Base-by-base conservation (phyloP, 2,797 vertebrate species). In the Chaenodraco wilsoni region DNA sequence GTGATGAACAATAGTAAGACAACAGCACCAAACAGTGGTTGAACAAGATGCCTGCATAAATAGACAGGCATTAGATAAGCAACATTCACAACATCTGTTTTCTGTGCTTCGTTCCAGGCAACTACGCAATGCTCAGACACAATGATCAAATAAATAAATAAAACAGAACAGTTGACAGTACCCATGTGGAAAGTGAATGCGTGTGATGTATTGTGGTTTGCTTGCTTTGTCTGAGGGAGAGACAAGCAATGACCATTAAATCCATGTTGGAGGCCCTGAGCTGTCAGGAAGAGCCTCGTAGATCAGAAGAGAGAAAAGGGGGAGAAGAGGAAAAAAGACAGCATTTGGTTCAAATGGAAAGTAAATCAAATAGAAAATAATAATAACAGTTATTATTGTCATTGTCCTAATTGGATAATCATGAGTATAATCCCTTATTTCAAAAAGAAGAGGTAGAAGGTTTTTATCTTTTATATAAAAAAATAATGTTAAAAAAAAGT, bases 11-110 rank as follows among this genome's bases (percentile, higher is more conserved):
- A 86, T 86, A 71, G 80, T 87, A 81, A 92, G 88, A 90, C 92
- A 91, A 93, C 90, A 93, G 90, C 92, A 92, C 88, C 91, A 84
- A 91, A 88, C 81, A 84, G 93, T 84, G 92, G 91, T 31, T 74
- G 82, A 87, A 87, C 14, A 69, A 74, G 61, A 84, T 58, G 84
- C 56, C 69, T 87, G 81, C 83, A 84, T 65, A 68, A 81, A 74
- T n/a, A 86, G 66, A 65, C 57, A 33, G 9, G 6, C 51, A 69
- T 57, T 43, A 40, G 59, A 68, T 69, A 50, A 76, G 56, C 67
- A 72, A 49, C 66, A 33, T 59, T 74, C 69, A 75, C 72, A 67
- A 51, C 67, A 58, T 76, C 40, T 65, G 69, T 49, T 27, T 23
- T 60, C 33, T 51, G 52, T n/a, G 27, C 70, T 72, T 69, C 23